A percentile compares a stretch with the other conserved stretches of the same genome.
Evolutionary conservation across 2,797 vertebrate genomes (phyloP).

Genomic region (Tolypeutes matacus): DNA sequence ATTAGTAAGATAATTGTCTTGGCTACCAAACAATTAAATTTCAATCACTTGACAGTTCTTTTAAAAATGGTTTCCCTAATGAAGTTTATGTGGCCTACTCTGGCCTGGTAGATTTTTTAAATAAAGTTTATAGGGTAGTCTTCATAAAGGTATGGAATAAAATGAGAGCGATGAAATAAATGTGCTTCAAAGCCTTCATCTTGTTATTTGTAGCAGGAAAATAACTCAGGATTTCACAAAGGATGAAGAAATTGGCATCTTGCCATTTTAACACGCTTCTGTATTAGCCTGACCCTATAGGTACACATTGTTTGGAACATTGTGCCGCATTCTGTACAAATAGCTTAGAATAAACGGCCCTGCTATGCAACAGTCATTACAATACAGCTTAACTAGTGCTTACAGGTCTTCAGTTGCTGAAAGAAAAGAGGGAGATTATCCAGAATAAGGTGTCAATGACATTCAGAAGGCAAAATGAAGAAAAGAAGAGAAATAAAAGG

Average conservation of each 20-base stretch:
- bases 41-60: slow-evolving; percentile 42
- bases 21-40: slow-evolving; percentile 76
- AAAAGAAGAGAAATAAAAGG: not conserved
- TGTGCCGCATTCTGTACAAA: slow-evolving; percentile 65
- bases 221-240: slow-evolving; percentile 70
- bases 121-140: slow-evolving; percentile 46
- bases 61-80: slow-evolving; percentile 27
- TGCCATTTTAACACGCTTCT: slow-evolving; percentile 74
- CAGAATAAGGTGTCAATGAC: slow-evolving; percentile 55
- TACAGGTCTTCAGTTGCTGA: slow-evolving; percentile 54
- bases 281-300: slow-evolving; percentile 67
- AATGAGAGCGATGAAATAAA: slow-evolving; percentile 42
- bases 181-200: not conserved
- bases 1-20: slow-evolving; percentile 80
- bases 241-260: slow-evolving; percentile 61
- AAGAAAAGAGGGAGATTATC: slow-evolving; percentile 65
- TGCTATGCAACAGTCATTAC: slow-evolving; percentile 68
- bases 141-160: slow-evolving; percentile 34
- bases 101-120: not conserved
- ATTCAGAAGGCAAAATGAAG: not conserved
- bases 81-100: slow-evolving; percentile 6
- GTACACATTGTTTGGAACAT: slow-evolving; percentile 68
- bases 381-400: slow-evolving; percentile 59
- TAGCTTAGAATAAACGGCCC: slow-evolving; percentile 64
- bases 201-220: slow-evolving; percentile 67